Evolutionary conservation across 2,797 vertebrate genomes (phyloP), one percentile per base, ranked within the genome.

Genomic region (Loris lydekkerianus): DNA sequence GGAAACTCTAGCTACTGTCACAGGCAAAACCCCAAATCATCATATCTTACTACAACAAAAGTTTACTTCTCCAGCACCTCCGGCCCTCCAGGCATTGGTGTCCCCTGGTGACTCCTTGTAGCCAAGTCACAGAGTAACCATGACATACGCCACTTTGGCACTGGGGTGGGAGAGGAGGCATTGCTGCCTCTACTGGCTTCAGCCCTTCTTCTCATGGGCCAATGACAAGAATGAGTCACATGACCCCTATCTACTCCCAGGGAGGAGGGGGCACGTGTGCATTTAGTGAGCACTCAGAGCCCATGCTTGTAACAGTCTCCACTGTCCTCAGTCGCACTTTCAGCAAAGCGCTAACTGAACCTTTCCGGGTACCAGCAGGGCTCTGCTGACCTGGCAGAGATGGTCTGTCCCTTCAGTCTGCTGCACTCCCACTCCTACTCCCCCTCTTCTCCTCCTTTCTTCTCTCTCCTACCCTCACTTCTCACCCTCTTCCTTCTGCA

Each of bases 31-130:
- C 60, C n/a, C 40, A 82, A 67, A 93, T 23, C 14, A 1, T 73
- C 43, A 78, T 29, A 43, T 84, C 84, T 80, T 43, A 77, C 53
- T 75, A 87, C 56, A 76, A 69, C 18, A 15, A 72, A 70, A 69
- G 31, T 65, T 61, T 40, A 40, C 89, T 72, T 83, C 46, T 85
- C 70, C 29, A 2, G 73, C 60, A 81, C 53, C 53, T 80, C 21
- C 37, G 73, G 27, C 69, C 18, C 60, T 11, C 37, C 25, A 18
- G 40, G n/a, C 49, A 34, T 3, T 86, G 56, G 31, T 25, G 27
- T 14, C 7, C 67, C 46, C 34, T 56, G 60, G n/a, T n/a, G 37
- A 58, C 27, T 77, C 70, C 58, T 69, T 61, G 18, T 37, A 60
- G 31, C 27, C n/a, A 40, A 17, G 8, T 31, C 69, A 73, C 27